These are phyloP conservation scores for Lathamus discolor DNA, from an alignment of 2,113 vertebrate species.

Conservation along the genomic window DNA sequence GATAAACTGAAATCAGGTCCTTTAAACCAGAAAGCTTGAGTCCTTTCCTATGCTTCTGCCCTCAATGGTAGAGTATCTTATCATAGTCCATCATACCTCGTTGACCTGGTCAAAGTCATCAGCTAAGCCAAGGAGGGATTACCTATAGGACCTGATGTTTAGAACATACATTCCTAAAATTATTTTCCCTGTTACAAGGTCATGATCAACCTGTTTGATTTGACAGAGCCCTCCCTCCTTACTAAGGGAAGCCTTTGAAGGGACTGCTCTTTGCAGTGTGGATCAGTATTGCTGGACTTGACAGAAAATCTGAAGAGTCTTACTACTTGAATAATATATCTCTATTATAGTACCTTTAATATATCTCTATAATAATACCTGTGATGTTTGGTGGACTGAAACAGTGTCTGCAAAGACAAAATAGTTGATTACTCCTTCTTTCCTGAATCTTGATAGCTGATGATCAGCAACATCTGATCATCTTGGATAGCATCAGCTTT, in stretches of 20 bases:
- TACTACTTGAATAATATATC: neutral
- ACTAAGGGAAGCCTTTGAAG: neutral
- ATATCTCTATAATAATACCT: neutral
- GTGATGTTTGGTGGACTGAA: neutral
- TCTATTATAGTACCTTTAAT: neutral
- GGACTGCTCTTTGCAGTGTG: neutral
- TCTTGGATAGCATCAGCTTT: neutral
- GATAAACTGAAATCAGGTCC: neutral
- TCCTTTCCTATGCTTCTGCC: neutral
- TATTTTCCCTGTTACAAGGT: neutral
- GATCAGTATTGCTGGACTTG: neutral
- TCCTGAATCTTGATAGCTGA: neutral
- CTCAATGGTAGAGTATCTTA: fast-evolving
- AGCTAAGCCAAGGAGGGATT: neutral
- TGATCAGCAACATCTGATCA: neutral
- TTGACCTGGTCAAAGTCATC: neutral
- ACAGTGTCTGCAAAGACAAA: neutral
- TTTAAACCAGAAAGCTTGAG: neutral
- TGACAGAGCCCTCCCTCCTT: neutral
- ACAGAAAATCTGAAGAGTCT: neutral
- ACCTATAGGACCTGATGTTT: neutral
- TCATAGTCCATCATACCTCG: neutral
- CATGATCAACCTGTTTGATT: neutral
- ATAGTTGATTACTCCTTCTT: neutral
- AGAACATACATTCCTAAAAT: fast-evolving